A percentile compares a stretch with the other conserved stretches of the same genome.
Conservation (phyloP, 1,140 invertebrate species). For the Drosophila pectinifera region DNA sequence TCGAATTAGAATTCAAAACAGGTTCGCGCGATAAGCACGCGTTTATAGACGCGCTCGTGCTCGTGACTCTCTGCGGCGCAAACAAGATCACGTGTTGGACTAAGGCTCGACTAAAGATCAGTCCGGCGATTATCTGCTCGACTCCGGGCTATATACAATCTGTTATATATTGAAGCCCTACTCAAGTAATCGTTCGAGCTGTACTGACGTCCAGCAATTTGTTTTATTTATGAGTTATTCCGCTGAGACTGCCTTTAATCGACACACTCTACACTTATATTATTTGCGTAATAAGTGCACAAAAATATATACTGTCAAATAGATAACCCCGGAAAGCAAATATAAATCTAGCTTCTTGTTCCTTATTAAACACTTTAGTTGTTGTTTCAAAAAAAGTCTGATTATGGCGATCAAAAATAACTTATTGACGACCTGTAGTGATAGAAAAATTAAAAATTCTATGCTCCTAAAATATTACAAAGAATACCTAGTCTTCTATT, state of each 20-base stretch:
- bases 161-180: neutral
- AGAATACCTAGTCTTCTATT: too few relatives aligned
- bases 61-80: slow-evolving; percentile 53
- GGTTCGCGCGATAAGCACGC: slow-evolving; percentile 61
- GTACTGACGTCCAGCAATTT: slow-evolving; percentile 10
- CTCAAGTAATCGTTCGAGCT: slow-evolving; percentile 5
- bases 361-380: neutral
- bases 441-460: too few relatives aligned
- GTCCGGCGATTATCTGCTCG: slow-evolving; percentile 13
- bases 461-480: too few relatives aligned
- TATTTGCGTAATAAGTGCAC: slow-evolving; percentile 32
- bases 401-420: neutral
- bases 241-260: slow-evolving; percentile 7
- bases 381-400: neutral
- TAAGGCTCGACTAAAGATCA: slow-evolving; percentile 36
- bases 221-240: slow-evolving; percentile 22
- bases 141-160: slow-evolving; percentile 17
- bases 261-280: neutral
- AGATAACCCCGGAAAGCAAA: slow-evolving; percentile 27
- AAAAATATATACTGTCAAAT: slow-evolving; percentile 2
- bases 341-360: neutral
- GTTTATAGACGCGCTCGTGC: slow-evolving; percentile 53
- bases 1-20: slow-evolving; percentile 54
- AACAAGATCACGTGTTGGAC: slow-evolving; percentile 70
- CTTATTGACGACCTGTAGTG: neutral